A percentile compares a stretch with the other conserved stretches of the same genome.
These are phyloP conservation scores for Otus sunia DNA, from an alignment of 2,113 vertebrate genomes.

Conservation along the genomic window DNA sequence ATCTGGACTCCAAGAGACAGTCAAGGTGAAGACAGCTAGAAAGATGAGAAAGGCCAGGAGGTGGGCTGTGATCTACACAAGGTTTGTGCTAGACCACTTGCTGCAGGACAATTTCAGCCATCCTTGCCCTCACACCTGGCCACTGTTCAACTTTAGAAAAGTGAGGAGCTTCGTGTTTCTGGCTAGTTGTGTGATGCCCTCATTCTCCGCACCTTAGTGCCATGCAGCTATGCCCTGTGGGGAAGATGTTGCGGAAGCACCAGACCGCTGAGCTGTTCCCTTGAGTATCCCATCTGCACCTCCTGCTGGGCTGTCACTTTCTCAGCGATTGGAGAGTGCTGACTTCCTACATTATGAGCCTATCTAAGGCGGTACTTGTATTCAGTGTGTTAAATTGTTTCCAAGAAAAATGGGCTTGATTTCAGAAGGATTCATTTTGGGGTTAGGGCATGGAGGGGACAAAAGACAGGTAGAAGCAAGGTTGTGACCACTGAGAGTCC, in stretches of 20 bases:
- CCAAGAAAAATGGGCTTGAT: background rate
- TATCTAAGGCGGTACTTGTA: background rate
- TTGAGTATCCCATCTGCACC: background rate
- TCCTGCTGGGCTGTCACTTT: background rate
- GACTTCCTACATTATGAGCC: background rate
- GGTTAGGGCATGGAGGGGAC: background rate
- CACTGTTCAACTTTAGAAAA: background rate
- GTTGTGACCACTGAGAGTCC: background rate
- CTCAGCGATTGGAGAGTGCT: background rate
- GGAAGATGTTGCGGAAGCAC: background rate
- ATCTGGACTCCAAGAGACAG: background rate
- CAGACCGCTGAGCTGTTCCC: background rate
- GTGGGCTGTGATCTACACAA: background rate
- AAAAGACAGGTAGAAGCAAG: background rate
- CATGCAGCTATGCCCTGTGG: fast-evolving
- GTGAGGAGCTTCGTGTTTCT: background rate
- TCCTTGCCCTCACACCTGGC: background rate
- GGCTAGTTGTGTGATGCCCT: background rate
- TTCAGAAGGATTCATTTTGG: background rate
- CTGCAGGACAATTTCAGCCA: background rate
- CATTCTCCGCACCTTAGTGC: background rate
- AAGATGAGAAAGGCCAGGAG: background rate
- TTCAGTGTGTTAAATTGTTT: background rate
- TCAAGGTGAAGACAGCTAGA: background rate
- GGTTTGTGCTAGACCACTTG: background rate